Base-by-base conservation (phyloP, 2,888 invertebrate species). In the Melanotus villosus region DNA sequence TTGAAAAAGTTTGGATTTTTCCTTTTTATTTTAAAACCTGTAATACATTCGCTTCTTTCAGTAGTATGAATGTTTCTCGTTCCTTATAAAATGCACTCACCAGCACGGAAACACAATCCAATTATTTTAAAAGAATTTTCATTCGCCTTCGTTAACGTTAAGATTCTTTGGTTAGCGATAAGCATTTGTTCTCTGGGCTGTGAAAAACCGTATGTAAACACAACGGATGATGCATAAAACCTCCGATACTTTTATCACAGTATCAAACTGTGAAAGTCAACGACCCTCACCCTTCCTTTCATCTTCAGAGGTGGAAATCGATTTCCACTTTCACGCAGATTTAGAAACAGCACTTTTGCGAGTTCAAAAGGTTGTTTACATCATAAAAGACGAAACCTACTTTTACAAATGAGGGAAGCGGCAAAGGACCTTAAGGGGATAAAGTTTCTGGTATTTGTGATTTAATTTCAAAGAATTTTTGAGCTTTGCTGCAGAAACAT, bases 361-460 rank as follows among this genome's bases (percentile, higher is more conserved):
- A 50, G 62, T 62, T 62, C 34, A 36, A 62, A 50, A 50, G 21
- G 38, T 62, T 62, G 62, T 62, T 62, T 62, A 62, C 45, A 50
- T 36, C 50, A 45, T 45, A 60, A 32, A 58, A 47, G 43, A 45
- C 32, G 45, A 32, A 45, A 60, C 45, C 32, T 60, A 45, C 41
- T 60, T 60, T 14, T 18, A 60, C 30, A 45, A 45, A 52, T 32
- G 52, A 52, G 18, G 18, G 52, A 52, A 23, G 32, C 52, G 32
- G 16, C 52, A 12, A 52, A 18, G 12, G 32, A 52, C 32, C 52
- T 2, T 30, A 32, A 52, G 26, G 18, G 32, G 52, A 52, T 52
- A 30, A 12, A 52, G 19, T 32, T 52, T 52, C 16, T 32, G n/a
- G 32, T 32, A 18, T 32, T 47, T 21, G 21, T 32, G 52, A 52